phyloP scores from a whole-genome alignment of 1,140 invertebrate species.

The Octopus bimaculoides region DNA sequence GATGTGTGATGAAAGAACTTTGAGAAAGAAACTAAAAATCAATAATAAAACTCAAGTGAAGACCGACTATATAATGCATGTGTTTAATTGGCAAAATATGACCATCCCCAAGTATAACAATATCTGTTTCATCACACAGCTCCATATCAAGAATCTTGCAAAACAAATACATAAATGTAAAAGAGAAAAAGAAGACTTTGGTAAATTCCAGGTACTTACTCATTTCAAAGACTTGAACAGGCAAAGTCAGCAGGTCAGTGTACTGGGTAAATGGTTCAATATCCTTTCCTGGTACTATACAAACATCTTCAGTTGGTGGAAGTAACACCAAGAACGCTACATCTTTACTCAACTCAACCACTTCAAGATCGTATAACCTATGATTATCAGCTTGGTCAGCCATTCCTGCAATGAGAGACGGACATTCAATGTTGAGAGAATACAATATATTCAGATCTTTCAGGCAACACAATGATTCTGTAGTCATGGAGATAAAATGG shows the following conservation, averaged over 20 bases:
- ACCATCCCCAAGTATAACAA: no score
- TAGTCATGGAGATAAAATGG: no score
- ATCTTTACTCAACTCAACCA: slow-evolving; percentile 83
- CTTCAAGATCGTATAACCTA: slow-evolving; percentile 84
- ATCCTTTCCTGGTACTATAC: slow-evolving; percentile 82
- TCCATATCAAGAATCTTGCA: no score
- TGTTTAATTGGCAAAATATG: no score
- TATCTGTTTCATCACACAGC: no score
- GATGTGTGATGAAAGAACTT: no score
- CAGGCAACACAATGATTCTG: neutral
- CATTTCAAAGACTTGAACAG: slow-evolving; percentile 87
- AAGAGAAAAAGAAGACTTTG: no score
- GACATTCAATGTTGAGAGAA: neutral
- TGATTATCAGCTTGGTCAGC: slow-evolving; percentile 58
- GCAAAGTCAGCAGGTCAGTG: slow-evolving; percentile 77
- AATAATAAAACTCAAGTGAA: no score
- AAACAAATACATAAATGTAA: no score
- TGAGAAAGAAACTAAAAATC: no score
- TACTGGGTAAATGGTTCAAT: slow-evolving; percentile 70
- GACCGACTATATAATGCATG: no score
- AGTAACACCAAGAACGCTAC: slow-evolving; percentile 88
- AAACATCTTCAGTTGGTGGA: slow-evolving; percentile 84
- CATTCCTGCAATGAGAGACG: slow-evolving; percentile 47
- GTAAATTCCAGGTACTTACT: slow-evolving; percentile 47
- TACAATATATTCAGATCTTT: neutral